Conservation (phyloP, 2,888 invertebrate genomes). For the Ophion slaviceki region DNA sequence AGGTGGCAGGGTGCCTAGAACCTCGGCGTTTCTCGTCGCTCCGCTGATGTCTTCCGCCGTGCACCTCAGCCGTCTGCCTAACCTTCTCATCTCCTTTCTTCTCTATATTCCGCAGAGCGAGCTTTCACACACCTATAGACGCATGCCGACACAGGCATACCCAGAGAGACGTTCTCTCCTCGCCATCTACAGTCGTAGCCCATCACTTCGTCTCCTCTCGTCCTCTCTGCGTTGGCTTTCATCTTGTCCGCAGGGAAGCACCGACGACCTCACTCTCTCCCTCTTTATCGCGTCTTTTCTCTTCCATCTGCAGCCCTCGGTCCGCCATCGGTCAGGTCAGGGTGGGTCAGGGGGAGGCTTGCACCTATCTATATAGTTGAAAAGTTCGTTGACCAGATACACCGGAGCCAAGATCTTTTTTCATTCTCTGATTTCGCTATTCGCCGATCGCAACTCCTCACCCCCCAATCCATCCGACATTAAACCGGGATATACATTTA, state of each 20-base stretch:
- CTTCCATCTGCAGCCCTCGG: slow-evolving; percentile 82
- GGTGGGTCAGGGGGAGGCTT: slow-evolving; percentile 8
- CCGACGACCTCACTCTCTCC: slow-evolving; percentile 80
- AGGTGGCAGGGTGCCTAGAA: slow-evolving; percentile 17
- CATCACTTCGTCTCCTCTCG: slow-evolving; percentile 52
- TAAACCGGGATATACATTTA: too few relatives aligned
- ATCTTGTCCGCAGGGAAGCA: slow-evolving; percentile 57
- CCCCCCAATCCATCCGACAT: background rate
- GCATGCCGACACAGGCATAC: background rate
- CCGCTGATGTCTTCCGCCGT: slow-evolving; percentile 62
- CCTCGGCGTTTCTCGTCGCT: slow-evolving; percentile 61
- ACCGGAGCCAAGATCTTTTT: slow-evolving; percentile 6
- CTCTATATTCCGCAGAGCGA: slow-evolving; percentile 53
- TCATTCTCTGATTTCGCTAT: slow-evolving; percentile 4
- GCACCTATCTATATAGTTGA: slow-evolving; percentile 48
- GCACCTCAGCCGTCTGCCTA: slow-evolving; percentile 41
- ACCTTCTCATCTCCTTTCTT: slow-evolving; percentile 46
- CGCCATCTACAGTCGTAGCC: slow-evolving; percentile 35
- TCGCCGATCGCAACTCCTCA: background rate
- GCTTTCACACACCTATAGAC: background rate
- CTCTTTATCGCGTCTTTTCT: slow-evolving; percentile 21
- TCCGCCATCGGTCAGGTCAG: slow-evolving; percentile 84
- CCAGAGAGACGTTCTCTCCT: background rate
- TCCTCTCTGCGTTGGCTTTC: slow-evolving; percentile 51
- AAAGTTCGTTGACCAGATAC: slow-evolving; percentile 59